Base-by-base conservation (phyloP, 2,797 vertebrate species). In the Caiman crocodilus region DNA sequence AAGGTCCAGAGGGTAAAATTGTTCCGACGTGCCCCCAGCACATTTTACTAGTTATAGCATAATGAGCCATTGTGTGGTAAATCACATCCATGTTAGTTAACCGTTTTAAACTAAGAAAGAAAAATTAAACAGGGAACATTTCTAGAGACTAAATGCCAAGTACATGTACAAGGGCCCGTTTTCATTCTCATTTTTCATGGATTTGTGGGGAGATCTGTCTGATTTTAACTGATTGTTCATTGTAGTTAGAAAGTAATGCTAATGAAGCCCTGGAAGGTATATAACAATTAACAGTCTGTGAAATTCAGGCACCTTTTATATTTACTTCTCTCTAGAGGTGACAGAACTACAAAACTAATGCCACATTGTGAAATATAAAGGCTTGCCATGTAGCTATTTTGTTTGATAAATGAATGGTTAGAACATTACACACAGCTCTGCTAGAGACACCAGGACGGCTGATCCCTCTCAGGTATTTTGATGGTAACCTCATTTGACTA, bases 191-290 rank as follows among this genome's bases (percentile, higher is more conserved):
- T 3, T 42, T 23, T 60, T 60, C 1, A 1, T 28, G 14, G 0
- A 67, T 32, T 30, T 67, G 64, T 30, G 64, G 2, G n/a, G 16
- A 67, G n/a, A 67, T n/a, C 64, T 32, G 30, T 23, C 5, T 83
- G 25, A 50, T n/a, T 78, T 59, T 55, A 73, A 15, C 4, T 77
- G 42, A 69, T 58, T 23, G 21, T 58, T 50, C 42, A 50, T 84
- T 4, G 28, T 79, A 71, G 91, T 69, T 67, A 65, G 64, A 30
- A 30, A n/a, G 30, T 64, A 82, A 42, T 50, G 42, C 23, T 93
- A 85, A 95, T 17, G 63, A 83, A 75, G 35, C 30, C 75, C 25
- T 79, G 17, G 69, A 28, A 95, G 92, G 42, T 63, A 50, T 75
- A 28, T 63, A n/a, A 82, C 26, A 64, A 60, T 87, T 92, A 90